Base-by-base conservation (phyloP, 2,797 vertebrate species). In the Pagetopsis macropterus region DNA sequence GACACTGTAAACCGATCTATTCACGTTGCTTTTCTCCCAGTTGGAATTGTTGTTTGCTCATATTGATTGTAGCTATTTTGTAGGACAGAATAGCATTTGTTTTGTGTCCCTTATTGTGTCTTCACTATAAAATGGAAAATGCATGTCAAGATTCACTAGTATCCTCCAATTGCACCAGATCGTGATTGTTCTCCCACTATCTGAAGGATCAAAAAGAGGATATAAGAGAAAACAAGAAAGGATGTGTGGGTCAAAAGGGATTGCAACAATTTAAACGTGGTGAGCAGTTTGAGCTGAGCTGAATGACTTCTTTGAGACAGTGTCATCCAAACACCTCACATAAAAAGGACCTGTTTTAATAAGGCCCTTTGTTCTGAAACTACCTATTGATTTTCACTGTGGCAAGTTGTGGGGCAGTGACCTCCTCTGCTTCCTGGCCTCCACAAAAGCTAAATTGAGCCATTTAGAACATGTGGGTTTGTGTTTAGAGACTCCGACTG, bases 371-470 rank as follows among this genome's bases (percentile, higher is more conserved):
- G 91, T 94, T 94, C 92, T 92, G 87, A 92, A 94, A 95, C 84
- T 91, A 91, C 89, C 82, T 95, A 95, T 95, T 95, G 94, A 95
- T 95, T 95, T 95, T 93, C 90, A 79, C 88, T 77, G 79, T 85
- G 90, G 89, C 82, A 52, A 88, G 76, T 87, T 89, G 91, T 79
- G 88, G 91, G 79, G 76, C 79, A 85, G 83, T 91, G 90, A 89
- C 90, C 89, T 78, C 89, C 86, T 89, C 88, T 83, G 78, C 78
- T 88, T 91, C 77, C 79, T 73, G 79, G 84, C 84, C 91, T 87
- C 70, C 69, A 86, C 89, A 86, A 91, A 91, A 91, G 88, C 89
- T 92, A 94, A 94, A 95, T 92, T 94, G 93, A 95, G 91, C 91
- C 92, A 92, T 94, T 95, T 93, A 92, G 90, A 93, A 94, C 84